Evolutionary conservation across 1,140 invertebrate genomes (phyloP), one percentile per base, ranked within the genome.

Genomic region (Coenobita brevimanus): DNA sequence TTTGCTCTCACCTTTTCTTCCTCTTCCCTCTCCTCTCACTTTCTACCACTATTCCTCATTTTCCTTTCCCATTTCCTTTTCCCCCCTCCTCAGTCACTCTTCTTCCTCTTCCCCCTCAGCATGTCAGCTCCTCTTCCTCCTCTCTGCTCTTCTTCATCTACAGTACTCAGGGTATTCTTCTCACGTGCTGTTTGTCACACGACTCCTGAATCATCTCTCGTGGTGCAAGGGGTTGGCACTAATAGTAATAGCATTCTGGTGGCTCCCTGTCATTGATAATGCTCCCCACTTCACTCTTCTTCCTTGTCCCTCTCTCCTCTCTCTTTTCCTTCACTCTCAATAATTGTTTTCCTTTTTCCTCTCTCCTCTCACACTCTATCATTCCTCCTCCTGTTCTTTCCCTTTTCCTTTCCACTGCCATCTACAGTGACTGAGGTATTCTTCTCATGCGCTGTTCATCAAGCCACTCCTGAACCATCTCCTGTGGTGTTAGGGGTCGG

Each of bases 381-480:
- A 8, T 17, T 8, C 17, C 17, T 17, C 46, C 46, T 50, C 17
- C 6, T 50, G 6, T 50, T 17, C 46, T 50, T 50, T 17, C 46
- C 17, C 17, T 17, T 17, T 50, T 50, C 46, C 17, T 17, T 50
- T 6, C 17, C 46, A 50, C 17, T 50, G 6, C 46, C 46, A 8
- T 50, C 46, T 50, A 6, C 46, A 64, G 60, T n/a, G 54, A 62
- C 1, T 24, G 24, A 3, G 27, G 3, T n/a, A 83, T 57, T n/a
- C n/a, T 85, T 15, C 82, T 46, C 8, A 3, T 13, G 24, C 81
- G 71, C 36, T 46, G 69, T 4, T 71, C n/a, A 2, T 95, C 91
- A 88, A 97, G 91, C 95, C 96, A 98, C 73, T 95, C 92, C 69
- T 96, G 93, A 8, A 98, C 93, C 91, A 96, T 93, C 92, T 97